phyloP scores from a whole-genome alignment of 2,888 invertebrate species.

The Mesochorus sp. region DNA sequence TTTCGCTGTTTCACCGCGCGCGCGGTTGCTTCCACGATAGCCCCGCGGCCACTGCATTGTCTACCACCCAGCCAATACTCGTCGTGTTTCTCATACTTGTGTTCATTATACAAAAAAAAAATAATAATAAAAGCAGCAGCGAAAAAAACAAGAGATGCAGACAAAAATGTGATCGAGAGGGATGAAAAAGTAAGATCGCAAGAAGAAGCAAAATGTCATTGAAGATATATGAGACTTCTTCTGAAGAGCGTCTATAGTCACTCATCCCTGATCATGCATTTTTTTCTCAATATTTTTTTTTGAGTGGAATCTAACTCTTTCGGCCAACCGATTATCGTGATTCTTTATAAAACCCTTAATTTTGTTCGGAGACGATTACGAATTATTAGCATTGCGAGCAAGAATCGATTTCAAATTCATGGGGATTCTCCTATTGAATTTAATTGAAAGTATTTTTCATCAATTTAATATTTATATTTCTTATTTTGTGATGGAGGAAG shows the following conservation, averaged over 20 bases:
- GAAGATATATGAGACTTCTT: slow-evolving; percentile 22
- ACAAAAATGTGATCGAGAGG: slow-evolving; percentile 58
- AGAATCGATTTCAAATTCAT: too few species aligned
- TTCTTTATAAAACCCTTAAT: background rate
- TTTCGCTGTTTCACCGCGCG: slow-evolving; percentile 3
- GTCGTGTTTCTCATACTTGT: slow-evolving; percentile 79
- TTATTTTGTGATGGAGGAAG: too few species aligned
- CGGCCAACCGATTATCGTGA: background rate
- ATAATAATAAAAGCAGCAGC: slow-evolving; percentile 64
- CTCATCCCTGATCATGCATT: slow-evolving; percentile 15
- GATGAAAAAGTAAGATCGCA: slow-evolving; percentile 36
- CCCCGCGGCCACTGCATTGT: slow-evolving; percentile 81
- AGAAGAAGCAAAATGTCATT: slow-evolving; percentile 48
- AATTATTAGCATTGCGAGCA: too few species aligned
- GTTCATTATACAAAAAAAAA: slow-evolving; percentile 79
- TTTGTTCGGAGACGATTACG: too few species aligned
- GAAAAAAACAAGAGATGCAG: slow-evolving; percentile 58
- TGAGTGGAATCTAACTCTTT: background rate
- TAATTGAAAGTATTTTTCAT: background rate
- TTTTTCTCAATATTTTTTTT: slow-evolving; percentile 27
- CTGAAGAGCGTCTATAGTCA: slow-evolving; percentile 18
- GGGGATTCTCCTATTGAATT: too few species aligned
- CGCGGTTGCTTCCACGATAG: slow-evolving; percentile 77
- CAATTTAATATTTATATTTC: background rate
- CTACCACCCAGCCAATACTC: slow-evolving; percentile 79